Percentiles rank a stretch among this genome's conserved stretches.
Evolutionary conservation across 2,888 invertebrate genomes (phyloP).

Genomic region (Bombylius discolor): DNA sequence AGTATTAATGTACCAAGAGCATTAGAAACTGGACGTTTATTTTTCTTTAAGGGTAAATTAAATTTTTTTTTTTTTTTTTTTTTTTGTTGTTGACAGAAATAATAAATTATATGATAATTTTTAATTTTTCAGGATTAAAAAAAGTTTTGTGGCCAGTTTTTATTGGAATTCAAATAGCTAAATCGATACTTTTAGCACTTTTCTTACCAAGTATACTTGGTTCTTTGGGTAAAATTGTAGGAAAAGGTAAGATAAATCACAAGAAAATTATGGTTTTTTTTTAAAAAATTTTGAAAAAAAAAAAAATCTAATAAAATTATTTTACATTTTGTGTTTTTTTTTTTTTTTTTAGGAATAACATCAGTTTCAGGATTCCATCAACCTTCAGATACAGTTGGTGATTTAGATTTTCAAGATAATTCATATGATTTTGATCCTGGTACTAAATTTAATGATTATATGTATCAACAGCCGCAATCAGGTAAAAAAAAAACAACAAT

Average conservation of each 20-base stretch:
- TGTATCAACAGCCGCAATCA: constrained; percentile 24
- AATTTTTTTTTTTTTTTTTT: constrained; percentile 47
- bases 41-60: constrained; percentile 51
- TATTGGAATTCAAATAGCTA: constrained; percentile 69
- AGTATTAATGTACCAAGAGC: constrained; percentile 49
- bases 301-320: background rate
- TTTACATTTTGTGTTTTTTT: background rate
- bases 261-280: background rate
- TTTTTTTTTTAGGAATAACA: constrained; percentile 24
- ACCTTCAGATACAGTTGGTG: constrained; percentile 42
- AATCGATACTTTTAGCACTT: constrained; percentile 68
- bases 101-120: background rate
- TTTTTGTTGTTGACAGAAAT: background rate
- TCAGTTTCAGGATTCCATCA: constrained; percentile 32
- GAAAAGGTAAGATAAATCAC: constrained; percentile 50
- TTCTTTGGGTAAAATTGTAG: constrained; percentile 68
- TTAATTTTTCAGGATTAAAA: constrained; percentile 54
- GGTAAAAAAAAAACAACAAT: background rate
- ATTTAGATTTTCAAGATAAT: constrained; percentile 64
- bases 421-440: constrained; percentile 41
- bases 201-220: constrained; percentile 75
- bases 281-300: background rate
- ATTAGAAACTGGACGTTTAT: constrained; percentile 46
- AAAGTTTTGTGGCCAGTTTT: constrained; percentile 70
- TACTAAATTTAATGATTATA: constrained; percentile 19